Evolutionary conservation across 2,888 invertebrate species (phyloP), one percentile per base, ranked within the genome.

Genomic region (Augiades crinisus): DNA sequence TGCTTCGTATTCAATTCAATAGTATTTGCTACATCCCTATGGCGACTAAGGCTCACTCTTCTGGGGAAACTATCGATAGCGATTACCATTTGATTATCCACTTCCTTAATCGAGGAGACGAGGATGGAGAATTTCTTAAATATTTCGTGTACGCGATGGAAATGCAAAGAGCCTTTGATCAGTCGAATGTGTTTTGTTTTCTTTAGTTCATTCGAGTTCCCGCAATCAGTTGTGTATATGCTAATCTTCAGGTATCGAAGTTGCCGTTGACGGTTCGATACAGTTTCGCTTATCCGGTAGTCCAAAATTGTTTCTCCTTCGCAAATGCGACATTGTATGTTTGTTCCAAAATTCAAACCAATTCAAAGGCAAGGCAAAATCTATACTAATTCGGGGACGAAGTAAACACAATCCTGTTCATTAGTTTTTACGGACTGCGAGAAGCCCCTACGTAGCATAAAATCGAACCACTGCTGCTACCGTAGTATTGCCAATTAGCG

Each of bases 401-500:
- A 24, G 31, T 41, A 34, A 41, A 24, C 40, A 49, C 40, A 31
- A 38, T 40, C 38, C 31, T 21, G 33, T 37, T 34, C 40, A 47
- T 33, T 56, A 12, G 37, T 54, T 43, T 34, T 44, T 49, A 40
- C 37, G 30, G 41, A 46, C 34, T 37, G 53, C 54, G 27, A 52
- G 45, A 45, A 53, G 30, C 40, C 55, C 53, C 53, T 58, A 53
- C 49, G 51, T 47, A 52, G 62, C 65, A 66, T 64, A 63, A 65
- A 70, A 71, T 71, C 72, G 72, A 72, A 76, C 75, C 73, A 67
- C 65, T 30, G 30, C 30, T 62, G 60, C 56, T 51, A 60, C 65
- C 74, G 77, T 75, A 72, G 72, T 68, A 75, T 72, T 68, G 81
- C 78, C 82, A 82, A 84, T 84, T 78, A 84, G 79, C 74, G 74